Base-by-base conservation (phyloP, 1,140 invertebrate species). In the Centruroides sculpturatus region DNA sequence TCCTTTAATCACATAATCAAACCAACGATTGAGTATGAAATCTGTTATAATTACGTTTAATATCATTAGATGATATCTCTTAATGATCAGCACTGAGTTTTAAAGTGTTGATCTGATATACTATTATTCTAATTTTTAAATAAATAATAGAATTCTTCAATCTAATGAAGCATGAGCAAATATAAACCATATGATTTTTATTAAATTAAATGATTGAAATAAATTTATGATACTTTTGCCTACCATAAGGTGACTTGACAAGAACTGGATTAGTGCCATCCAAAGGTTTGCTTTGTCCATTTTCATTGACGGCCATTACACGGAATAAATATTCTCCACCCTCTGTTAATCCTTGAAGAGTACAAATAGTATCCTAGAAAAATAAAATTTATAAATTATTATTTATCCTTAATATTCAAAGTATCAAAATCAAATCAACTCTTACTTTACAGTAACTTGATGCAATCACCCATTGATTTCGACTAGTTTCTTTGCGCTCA, bases 311-410 rank as follows among this genome's bases (percentile, higher is more conserved):
- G 11, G 96, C 96, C 80, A 92, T 89, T 2, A 99, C 85, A 64
- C 95, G 80, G 81, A 99, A 99, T 67, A 94, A 78, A 71, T 99
- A 99, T 74, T 98, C 92, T 70, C 95, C 90, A 62, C 92, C 89
- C 73, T 97, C 92, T 3, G 89, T 89, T n/a, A 99, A 75, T 3
- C 95, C 95, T 75, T 96, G 92, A 0, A 95, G 91, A 52, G 85
- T 86, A 72, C 90, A 94, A 23, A 78, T 81, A 0, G 85, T 86
- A 55, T 94, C 91, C 68, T 74, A 61, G 35, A 67, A 49, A 49
- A 50, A 61, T 57, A 48, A 56, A 47, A 55, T 50, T 35, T 53
- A 60, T 55, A 5, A 55, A 52, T 61, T 64, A 12, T n/a, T 51
- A 51, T 12, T 51, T 34, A n/a, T 12, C 49, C 49, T n/a, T 12